Base-by-base conservation (phyloP, 2,888 invertebrate species). In the Drosophila prostipennis region DNA sequence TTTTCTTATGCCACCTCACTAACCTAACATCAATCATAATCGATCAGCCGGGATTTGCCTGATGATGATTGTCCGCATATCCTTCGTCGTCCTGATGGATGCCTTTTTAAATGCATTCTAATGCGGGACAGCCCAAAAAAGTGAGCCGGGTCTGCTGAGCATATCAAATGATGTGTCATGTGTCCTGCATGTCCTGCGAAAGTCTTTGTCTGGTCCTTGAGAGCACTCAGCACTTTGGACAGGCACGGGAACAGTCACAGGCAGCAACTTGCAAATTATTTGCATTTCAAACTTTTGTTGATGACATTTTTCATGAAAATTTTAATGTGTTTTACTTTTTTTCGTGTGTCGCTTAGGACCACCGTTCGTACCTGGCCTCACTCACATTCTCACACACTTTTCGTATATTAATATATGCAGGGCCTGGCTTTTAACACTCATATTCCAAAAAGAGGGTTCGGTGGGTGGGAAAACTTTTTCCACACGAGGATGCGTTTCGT, bases 1-100 rank as follows among this genome's bases (percentile, higher is more conserved):
- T 59, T 43, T 59, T 51, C 19, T 19, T 42, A 13, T 26, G 0
- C 11, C 16, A 29, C 10, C 19, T 19, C 2, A 34, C 34, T 37
- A n/a, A n/a, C n/a, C 43, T 29, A 53, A 77, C 87, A 89, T 89
- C 89, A 87, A 90, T 90, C 90, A 90, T 89, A 89, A 90, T 90
- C 90, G 89, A 90, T 90, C 90, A 89, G 55, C 7, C 36, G 29
- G 49, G 80, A 72, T 80, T 86, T 72, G 69, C 32, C 43, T 43
- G 57, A 52, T 63, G 59, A 58, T 73, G 72, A 69, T 79, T 77
- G 72, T 59, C 61, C 52, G 26, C 7, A 16, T 34, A 87, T 86
- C 80, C 83, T 54, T 53, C 45, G 43, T 14, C 13, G 19, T 34
- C 63, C 82, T 75, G 80, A 82, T 80, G 85, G 87, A 87, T 87